Base-by-base conservation (phyloP, 2,888 invertebrate species). In the Eupithecia subfuscata region DNA sequence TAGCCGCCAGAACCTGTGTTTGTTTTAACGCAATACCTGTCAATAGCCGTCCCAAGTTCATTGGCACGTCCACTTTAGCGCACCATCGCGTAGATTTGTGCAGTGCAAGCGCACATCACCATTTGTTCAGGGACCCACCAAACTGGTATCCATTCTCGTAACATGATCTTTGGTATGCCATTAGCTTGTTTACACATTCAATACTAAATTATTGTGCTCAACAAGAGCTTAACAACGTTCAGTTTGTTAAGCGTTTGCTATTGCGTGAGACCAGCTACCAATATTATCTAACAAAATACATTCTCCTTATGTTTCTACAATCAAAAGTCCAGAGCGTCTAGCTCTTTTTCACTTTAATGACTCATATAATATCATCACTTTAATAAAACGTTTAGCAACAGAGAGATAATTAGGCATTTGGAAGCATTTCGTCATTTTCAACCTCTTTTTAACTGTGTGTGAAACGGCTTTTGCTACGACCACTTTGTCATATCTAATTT, bases 1-100 rank as follows among this genome's bases (percentile, higher is more conserved):
- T 88, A 90, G 91, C 88, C 90, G 91, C 90, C 91, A 90, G 90
- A 89, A 90, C 92, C 89, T 91, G 88, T 94, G 91, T 94, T 94
- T 94, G 94, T 94, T 90, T 94, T 94, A 93, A 93, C 94, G 94
- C 94, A 93, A 94, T 94, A 93, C 92, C 92, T 92, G 94, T 94
- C 94, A 93, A 94, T 93, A 93, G 90, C 91, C 91, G 91, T 90
- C 91, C 89, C 88, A 93, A 93, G 94, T 94, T 94, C 94, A 94
- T 92, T 94, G 94, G 92, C 94, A 92, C 91, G 91, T 89, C 89
- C 87, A 91, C 92, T 93, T 94, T 94, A 90, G 93, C 93, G 92
- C 92, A 92, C 90, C 88, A 90, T 91, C 88, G 92, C 91, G 88
- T 92, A 90, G 90, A 92, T 92, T 92, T 93, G 91, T 92, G 92